Evolutionary conservation across 2,113 vertebrate species (phyloP), one percentile per base, ranked within the genome.

Genomic region (Phrynocephalus versicolor): DNA sequence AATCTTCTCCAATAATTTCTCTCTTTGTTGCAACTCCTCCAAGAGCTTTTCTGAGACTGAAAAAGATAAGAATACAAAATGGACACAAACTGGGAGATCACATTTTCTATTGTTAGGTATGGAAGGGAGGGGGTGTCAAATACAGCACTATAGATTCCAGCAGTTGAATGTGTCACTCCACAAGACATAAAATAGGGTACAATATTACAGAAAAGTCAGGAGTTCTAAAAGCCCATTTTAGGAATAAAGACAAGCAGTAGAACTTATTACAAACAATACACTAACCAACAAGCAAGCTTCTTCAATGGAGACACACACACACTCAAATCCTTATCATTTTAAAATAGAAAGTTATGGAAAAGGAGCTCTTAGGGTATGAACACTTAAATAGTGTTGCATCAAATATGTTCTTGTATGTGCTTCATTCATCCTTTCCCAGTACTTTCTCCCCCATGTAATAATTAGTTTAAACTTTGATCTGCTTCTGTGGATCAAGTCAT

Each of bases 401-500:
- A 33, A 88, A 5, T 64, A 30, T 86, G 89, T 82, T 90, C 6
- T 1, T 71, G 16, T 37, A 74, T 73, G 75, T 87, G 39, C 83
- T 89, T 60, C 89, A 2, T 0, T 89, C 67, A 14, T 5, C 82
- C 75, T 89, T 55, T 78, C 33, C 70, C 90, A 92, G 62, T 73
- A 79, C 89, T 91, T 70, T 84, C 86, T 83, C 83, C 92, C 62
- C 58, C 81, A 87, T 88, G 83, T 80, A 82, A 87, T 88, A 83
- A 88, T 86, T 92, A 67, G n/a, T 92, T 91, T 90, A 88, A 95
- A 90, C 72, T 85, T 92, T 84, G 41, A 12, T 93, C 84, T 91
- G 0, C 89, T 91, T 92, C 87, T 92, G 15, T 33, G 87, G 78
- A 90, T 92, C 88, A 88, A 93, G 87, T 88, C 76, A 81, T 93